phyloP scores from a whole-genome alignment of 2,113 vertebrate genomes.

The Tringa solitaria region DNA sequence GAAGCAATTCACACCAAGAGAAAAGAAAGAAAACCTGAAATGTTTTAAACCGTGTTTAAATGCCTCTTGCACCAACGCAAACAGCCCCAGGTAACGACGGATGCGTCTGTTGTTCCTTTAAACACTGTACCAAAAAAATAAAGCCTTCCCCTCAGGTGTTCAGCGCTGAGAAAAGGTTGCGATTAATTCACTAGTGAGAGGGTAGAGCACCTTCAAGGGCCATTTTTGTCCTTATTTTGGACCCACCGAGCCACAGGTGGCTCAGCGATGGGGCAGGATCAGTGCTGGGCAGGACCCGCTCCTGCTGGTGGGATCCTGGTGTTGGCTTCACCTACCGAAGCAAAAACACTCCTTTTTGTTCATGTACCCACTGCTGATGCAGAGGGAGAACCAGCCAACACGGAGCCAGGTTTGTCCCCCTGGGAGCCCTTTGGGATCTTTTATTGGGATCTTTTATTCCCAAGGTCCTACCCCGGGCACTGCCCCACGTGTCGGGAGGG shows the following conservation, averaged over 20 bases:
- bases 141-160: not conserved
- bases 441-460: not conserved
- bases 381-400: accelerated
- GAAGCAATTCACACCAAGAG: not conserved
- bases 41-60: not conserved
- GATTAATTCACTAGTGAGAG: not conserved
- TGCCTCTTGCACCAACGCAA: not conserved
- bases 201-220: not conserved
- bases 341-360: not conserved
- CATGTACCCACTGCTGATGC: not conserved
- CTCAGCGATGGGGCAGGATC: accelerated
- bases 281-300: not conserved
- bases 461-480: not conserved
- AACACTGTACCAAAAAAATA: not conserved
- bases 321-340: not conserved
- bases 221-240: not conserved
- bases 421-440: not conserved
- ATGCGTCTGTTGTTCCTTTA: not conserved
- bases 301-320: not conserved
- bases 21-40: not conserved
- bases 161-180: not conserved
- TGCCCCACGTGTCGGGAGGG: accelerated
- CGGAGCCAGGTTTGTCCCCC: not conserved
- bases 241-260: accelerated
- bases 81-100: not conserved